A percentile compares a stretch with the other conserved stretches of the same genome.
These are phyloP conservation scores for Priocnemis perturbator DNA, from an alignment of 2,888 invertebrate genomes.

Conservation along the genomic window DNA sequence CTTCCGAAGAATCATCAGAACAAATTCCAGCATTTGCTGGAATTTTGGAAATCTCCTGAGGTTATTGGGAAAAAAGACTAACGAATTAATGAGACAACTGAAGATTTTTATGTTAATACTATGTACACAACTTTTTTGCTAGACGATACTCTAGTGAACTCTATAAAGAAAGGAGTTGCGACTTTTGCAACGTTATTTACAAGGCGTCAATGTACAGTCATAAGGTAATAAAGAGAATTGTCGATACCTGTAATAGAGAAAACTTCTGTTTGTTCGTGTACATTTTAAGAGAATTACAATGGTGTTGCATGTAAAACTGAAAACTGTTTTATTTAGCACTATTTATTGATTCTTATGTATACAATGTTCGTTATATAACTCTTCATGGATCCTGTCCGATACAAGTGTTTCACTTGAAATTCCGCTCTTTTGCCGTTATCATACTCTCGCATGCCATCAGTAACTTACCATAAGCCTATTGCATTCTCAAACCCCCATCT, in stretches of 20 bases:
- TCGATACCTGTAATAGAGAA: constrained; percentile 66
- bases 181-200: constrained; percentile 68
- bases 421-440: not conserved
- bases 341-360: constrained; percentile 30
- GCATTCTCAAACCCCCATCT: constrained; percentile 79
- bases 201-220: constrained; percentile 69
- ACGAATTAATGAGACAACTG: constrained; percentile 37
- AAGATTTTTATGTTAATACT: constrained; percentile 60
- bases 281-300: constrained; percentile 72
- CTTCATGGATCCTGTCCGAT: constrained; percentile 2
- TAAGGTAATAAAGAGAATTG: constrained; percentile 67
- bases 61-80: constrained; percentile 67
- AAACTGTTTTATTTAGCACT: constrained; percentile 49
- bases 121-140: constrained; percentile 66
- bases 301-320: constrained; percentile 70
- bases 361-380: constrained; percentile 2
- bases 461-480: constrained; percentile 61
- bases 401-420: constrained; percentile 1
- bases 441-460: constrained; percentile 2
- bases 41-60: constrained; percentile 72
- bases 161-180: constrained; percentile 60
- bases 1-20: constrained; percentile 72
- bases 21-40: constrained; percentile 70
- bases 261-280: constrained; percentile 65
- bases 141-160: constrained; percentile 62